Percentiles rank a stretch among this genome's conserved stretches.
These are phyloP conservation scores for Magallana angulata DNA, from an alignment of 1,140 invertebrate species.

Conservation along the genomic window DNA sequence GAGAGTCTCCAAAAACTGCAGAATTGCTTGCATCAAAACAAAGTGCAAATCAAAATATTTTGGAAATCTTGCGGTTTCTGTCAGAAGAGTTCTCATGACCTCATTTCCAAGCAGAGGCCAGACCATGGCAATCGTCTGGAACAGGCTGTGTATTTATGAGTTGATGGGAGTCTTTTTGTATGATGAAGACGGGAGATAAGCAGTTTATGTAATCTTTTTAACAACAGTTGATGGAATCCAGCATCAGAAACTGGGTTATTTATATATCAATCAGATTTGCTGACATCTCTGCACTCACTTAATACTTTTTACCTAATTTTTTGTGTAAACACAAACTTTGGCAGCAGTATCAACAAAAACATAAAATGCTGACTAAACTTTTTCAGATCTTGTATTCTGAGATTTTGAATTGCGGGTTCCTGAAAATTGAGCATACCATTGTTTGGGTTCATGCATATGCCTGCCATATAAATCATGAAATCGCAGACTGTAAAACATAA, in stretches of 20 bases:
- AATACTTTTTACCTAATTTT: background rate
- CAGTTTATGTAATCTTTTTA: background rate
- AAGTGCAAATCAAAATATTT: background rate
- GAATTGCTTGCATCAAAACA: no score
- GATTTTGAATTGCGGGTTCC: no score
- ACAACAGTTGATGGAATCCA: slow-evolving; percentile 11
- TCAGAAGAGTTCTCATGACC: background rate
- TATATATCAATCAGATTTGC: slow-evolving; percentile 1
- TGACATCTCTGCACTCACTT: background rate
- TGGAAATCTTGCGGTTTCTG: background rate
- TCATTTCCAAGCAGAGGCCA: background rate
- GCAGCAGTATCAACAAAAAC: background rate
- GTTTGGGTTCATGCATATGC: no score
- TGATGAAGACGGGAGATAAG: background rate
- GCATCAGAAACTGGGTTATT: background rate
- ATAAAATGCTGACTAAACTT: background rate
- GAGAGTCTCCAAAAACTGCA: no score
- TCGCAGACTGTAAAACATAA: no score
- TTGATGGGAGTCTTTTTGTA: slow-evolving; percentile 10
- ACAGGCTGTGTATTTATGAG: background rate
- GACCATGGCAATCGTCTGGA: background rate
- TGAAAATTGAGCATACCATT: no score
- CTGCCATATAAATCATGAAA: no score
- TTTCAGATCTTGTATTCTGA: background rate
- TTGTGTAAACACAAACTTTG: background rate